Base-by-base conservation (phyloP, 2,113 vertebrate genomes). In the Merops nubicus region DNA sequence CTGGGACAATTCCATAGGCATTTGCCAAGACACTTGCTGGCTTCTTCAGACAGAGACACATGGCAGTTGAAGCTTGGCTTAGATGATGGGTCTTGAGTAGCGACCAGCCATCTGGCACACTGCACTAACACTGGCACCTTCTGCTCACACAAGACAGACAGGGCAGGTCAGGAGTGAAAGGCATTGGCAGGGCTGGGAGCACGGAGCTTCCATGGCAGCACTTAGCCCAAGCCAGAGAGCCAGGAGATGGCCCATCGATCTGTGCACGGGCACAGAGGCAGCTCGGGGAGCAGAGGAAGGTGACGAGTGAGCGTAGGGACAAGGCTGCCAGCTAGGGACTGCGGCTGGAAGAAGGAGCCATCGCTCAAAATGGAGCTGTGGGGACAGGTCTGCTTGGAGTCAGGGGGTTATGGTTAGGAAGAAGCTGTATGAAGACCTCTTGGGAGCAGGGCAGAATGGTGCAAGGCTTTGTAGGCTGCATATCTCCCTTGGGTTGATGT, bases 41-140 rank as follows among this genome's bases (percentile, higher is more conserved):
- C 79, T 91, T 80, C 82, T 80, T 91, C 85, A 96, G 88, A 83
- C 65, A 91, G 63, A 94, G 50, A 85, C 54, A 88, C 75, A 70
- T 0, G 22, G 75, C 67, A 93, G 47, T 93, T 96, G 67, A 90
- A 94, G 88, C 67, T 79, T 51, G 88, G 91, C 76, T 82, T 69
- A 90, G 57, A 77, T 79, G 38, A 31, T 29, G 26, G 80, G 88
- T 77, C 82, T 90, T 4, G 0, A 88, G 82, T n/a, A 96, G 81
- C 0, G 3, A 93, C 72, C 88, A 45, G 72, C 93, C 93, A 93
- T 91, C 94, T 94, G 87, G 87, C 81, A 65, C 50, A 40, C 82
- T 75, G 65, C 81, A 84, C 72, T 40, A 73, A 70, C 70, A 76
- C 38, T 92, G 70, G 59, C 82, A 84, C 59, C 67, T 80, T 38